phyloP scores from a whole-genome alignment of 1,140 invertebrate genomes.

The Chlorops oryzae region DNA sequence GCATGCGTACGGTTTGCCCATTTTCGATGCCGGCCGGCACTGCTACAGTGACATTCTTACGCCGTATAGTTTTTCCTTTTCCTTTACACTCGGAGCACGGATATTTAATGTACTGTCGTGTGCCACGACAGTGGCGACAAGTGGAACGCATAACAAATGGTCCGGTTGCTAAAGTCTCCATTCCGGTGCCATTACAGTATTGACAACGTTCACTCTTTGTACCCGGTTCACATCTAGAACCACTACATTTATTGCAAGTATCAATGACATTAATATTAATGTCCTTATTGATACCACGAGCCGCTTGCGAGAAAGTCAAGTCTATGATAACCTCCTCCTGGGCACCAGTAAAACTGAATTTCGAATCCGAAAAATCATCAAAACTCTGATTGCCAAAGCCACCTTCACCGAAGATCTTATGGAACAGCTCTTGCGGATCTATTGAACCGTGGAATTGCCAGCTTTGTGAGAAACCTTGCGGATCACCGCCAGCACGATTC shows the following conservation, averaged over 20 bases:
- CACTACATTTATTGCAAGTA: conserved; percentile 83
- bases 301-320: conserved; percentile 91
- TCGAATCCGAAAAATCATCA: conserved; percentile 78
- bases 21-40: conserved; percentile 97
- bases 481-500: conserved; percentile 55
- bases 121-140: conserved; percentile 89
- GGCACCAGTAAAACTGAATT: conserved; percentile 83
- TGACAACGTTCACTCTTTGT: conserved; percentile 80
- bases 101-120: conserved; percentile 77
- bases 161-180: conserved; percentile 84
- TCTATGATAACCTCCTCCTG: conserved; percentile 91
- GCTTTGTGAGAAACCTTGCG: conserved; percentile 59
- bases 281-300: conserved; percentile 91
- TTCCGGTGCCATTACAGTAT: conserved; percentile 96
- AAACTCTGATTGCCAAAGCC: conserved; percentile 60
- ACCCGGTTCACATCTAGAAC: conserved; percentile 77
- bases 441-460: conserved; percentile 84
- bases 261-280: conserved; percentile 88
- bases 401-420: conserved; percentile 79
- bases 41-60: conserved; percentile 83
- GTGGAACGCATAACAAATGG: conserved; percentile 97
- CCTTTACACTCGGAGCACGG: conserved; percentile 91
- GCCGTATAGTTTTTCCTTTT: conserved; percentile 83
- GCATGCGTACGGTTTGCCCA: conserved; percentile 91
- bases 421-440: conserved; percentile 93